Percentiles rank a stretch among this genome's conserved stretches.
Evolutionary conservation across 1,140 invertebrate species (phyloP).

Genomic region (Macrocentrus cingulum): DNA sequence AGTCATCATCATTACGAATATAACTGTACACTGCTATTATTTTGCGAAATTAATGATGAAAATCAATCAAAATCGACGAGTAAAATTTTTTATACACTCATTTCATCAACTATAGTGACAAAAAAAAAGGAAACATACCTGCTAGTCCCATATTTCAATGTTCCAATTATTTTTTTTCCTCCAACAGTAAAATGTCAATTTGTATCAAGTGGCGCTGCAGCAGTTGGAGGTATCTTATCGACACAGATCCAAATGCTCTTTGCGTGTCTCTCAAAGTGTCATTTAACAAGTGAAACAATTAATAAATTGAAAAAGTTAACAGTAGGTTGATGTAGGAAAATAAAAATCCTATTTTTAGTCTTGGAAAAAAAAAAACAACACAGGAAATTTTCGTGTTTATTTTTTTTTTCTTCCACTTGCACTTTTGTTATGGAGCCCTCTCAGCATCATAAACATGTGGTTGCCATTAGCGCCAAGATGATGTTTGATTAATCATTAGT

Average conservation of each 20-base stretch:
- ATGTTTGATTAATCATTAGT: no score
- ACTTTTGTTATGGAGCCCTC: no score
- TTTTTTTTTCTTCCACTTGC: background rate
- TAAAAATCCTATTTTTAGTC: background rate
- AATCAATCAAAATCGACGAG: background rate
- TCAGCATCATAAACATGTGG: no score
- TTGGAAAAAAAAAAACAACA: background rate
- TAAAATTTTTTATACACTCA: background rate
- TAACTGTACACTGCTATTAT: no score
- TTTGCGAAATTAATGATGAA: background rate
- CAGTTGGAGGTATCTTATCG: conserved; percentile 7
- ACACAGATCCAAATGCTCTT: conserved; percentile 14
- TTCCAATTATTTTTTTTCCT: background rate
- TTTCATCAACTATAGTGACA: background rate
- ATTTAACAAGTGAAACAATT: conserved; percentile 26
- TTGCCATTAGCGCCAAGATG: no score
- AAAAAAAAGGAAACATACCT: conserved; percentile 12
- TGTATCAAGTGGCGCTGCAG: conserved; percentile 4
- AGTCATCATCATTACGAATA: no score
- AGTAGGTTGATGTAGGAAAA: conserved; percentile 16
- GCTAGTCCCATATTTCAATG: conserved; percentile 5
- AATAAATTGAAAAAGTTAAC: conserved; percentile 25
- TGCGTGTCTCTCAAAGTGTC: conserved; percentile 15
- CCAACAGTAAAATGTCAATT: background rate
- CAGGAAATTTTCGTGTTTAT: background rate